Conservation (phyloP, 2,888 invertebrate species). For the Melangyna quadrimaculata region DNA sequence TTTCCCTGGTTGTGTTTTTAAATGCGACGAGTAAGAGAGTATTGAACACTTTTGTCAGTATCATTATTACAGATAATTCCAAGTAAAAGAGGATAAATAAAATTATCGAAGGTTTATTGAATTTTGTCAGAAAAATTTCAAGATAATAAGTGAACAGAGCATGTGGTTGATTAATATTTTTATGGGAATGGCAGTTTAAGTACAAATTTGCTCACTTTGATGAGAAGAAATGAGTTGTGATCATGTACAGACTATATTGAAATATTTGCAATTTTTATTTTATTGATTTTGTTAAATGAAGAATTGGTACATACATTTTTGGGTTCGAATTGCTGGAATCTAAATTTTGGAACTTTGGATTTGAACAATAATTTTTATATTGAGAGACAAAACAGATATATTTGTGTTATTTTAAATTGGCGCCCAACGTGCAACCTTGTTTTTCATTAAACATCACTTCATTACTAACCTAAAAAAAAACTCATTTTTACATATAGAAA, state of each 20-base stretch:
- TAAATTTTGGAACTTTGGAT: no score
- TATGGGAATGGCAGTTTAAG: background rate
- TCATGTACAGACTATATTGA: background rate
- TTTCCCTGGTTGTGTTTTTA: conserved; percentile 26
- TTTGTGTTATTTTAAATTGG: no score
- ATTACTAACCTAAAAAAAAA: background rate
- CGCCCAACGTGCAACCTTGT: background rate
- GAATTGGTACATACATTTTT: no score
- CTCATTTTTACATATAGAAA: background rate
- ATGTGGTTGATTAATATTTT: background rate
- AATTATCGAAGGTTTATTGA: conserved; percentile 36
- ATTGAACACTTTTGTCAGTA: background rate
- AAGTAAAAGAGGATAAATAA: background rate
- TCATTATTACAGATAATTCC: conserved; percentile 21
- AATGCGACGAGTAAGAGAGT: background rate
- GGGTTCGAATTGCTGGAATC: no score
- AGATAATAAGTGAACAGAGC: background rate
- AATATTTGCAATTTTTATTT: no score
- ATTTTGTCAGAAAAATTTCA: conserved; percentile 33
- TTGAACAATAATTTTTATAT: no score
- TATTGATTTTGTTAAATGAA: no score
- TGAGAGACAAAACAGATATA: no score
- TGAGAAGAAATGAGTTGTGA: no score
- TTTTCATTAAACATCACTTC: background rate
- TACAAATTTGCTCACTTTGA: background rate